Base-by-base conservation (phyloP, 2,888 invertebrate species). In the Drosophila hawaiiensis region DNA sequence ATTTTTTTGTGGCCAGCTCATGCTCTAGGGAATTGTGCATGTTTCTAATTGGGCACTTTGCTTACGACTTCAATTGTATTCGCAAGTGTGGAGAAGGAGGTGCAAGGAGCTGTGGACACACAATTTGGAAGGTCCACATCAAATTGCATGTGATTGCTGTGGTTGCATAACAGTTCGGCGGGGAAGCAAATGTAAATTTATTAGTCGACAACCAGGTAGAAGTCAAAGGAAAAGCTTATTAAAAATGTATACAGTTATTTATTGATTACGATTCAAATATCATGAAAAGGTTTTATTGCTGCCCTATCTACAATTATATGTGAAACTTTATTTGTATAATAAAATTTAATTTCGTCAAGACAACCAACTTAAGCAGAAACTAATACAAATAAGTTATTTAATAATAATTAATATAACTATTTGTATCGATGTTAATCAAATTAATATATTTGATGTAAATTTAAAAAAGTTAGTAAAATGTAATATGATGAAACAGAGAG, bases 1-100 rank as follows among this genome's bases (percentile, higher is more conserved):
- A 22, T 19, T 16, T 43, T 25, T 25, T 19, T 59, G 64, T 47
- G 68, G 43, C 59, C 49, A 64, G 35, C 58, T 43, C 59, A 35
- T 69, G 56, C 28, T 63, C 14, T 47, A 12, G 49, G 60, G 49
- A 35, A 14, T 39, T 61, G 25, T 31, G 56, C 37, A 65, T 79
- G 75, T 67, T 74, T 64, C 79, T 78, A 78, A 78, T 78, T 70
- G 66, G 50, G 33, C 54, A 61, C 43, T 43, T 72, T 29, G 68
- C 61, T 60, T 49, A 33, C n/a, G 60, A 53, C 41, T 53, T 33
- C 50, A n/a, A 53, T 64, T 60, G 76, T 50, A 52, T 60, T 31
- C 19, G 0, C 41, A 41, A 49, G 28, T 33, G 58, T 5, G 31
- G 28, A 4, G 56, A 1, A 12, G 28, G 12, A 56, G 29, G 9